A percentile compares a stretch with the other conserved stretches of the same genome.
phyloP scores from a whole-genome alignment of 2,113 vertebrate species.

The Petrocephalus zakoni region DNA sequence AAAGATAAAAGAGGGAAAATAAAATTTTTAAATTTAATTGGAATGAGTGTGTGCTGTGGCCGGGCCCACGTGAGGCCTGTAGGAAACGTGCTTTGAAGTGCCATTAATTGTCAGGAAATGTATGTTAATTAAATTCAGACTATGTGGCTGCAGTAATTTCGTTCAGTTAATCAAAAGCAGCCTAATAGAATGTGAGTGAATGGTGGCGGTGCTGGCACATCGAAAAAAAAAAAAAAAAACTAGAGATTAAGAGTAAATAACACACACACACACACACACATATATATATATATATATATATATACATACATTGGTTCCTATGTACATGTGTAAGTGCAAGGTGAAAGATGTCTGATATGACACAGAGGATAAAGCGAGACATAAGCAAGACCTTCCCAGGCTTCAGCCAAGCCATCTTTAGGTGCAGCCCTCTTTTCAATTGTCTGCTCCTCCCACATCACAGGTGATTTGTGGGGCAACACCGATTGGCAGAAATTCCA shows the following conservation, averaged over 20 bases:
- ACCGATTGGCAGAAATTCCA: too few relatives aligned
- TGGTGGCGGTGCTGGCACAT: neutral
- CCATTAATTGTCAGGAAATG: conserved; percentile 1
- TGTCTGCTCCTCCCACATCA: too few relatives aligned
- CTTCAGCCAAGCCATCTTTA: too few relatives aligned
- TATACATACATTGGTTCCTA: too few relatives aligned
- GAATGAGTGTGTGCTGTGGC: neutral
- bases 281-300: neutral
- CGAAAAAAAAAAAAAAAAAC: neutral
- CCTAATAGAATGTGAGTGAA: neutral
- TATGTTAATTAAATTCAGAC: conserved; percentile 8
- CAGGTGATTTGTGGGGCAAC: too few relatives aligned
- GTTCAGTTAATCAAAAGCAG: conserved; percentile 5
- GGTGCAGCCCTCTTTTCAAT: too few relatives aligned
- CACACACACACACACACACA: neutral
- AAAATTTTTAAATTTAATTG: neutral
- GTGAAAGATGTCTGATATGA: too few relatives aligned
- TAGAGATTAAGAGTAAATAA: neutral
- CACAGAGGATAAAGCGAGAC: too few relatives aligned
- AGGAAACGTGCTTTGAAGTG: neutral
- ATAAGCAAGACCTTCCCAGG: too few relatives aligned
- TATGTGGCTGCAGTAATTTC: neutral
- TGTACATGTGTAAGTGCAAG: too few relatives aligned
- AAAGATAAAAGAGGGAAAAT: conserved; percentile 1
- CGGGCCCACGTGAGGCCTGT: neutral